These are phyloP conservation scores for Heliothis peltigera DNA, from an alignment of 2,888 invertebrate species.

Conservation along the genomic window DNA sequence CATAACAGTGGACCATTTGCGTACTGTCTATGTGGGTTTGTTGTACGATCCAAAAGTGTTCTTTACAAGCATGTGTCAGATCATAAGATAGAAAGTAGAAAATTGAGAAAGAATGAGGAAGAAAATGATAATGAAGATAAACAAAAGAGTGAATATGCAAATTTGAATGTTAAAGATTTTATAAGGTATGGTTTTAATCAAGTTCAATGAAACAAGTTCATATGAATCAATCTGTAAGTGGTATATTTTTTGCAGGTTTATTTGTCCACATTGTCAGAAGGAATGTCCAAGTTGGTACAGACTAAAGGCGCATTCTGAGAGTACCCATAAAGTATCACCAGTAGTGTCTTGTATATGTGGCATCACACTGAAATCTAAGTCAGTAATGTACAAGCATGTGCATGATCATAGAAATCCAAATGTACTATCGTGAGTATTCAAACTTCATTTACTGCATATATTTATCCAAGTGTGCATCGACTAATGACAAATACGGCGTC, in stretches of 20 bases:
- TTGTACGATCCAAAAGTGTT: slow-evolving; percentile 80
- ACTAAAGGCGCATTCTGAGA: slow-evolving; percentile 80
- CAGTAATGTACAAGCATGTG: slow-evolving; percentile 88
- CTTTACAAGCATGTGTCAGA: slow-evolving; percentile 84
- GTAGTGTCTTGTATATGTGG: slow-evolving; percentile 86
- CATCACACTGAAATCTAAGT: slow-evolving; percentile 85
- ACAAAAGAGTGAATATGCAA: slow-evolving; percentile 72
- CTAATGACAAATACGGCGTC: no score
- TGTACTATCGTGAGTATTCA: slow-evolving; percentile 82
- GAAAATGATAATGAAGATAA: slow-evolving; percentile 68
- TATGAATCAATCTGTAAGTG: background rate
- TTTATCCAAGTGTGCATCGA: no score
- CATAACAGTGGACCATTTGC: slow-evolving; percentile 80
- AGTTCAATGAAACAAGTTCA: background rate
- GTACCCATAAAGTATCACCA: slow-evolving; percentile 77
- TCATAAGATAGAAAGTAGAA: slow-evolving; percentile 78
- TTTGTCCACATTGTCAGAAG: slow-evolving; percentile 81
- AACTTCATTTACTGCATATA: no score
- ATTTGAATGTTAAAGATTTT: slow-evolving; percentile 80
- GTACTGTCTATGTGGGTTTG: slow-evolving; percentile 81
- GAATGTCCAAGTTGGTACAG: slow-evolving; percentile 86
- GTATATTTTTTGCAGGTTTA: slow-evolving; percentile 78
- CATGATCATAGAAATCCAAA: slow-evolving; percentile 88
- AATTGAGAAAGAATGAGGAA: slow-evolving; percentile 66
- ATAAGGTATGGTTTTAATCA: slow-evolving; percentile 71